Evolutionary conservation across 30 jellyfish, hydroid and myxozoan species (phyloP).

Genomic region (Aurelia aurita complex sp. Pacific): DNA sequence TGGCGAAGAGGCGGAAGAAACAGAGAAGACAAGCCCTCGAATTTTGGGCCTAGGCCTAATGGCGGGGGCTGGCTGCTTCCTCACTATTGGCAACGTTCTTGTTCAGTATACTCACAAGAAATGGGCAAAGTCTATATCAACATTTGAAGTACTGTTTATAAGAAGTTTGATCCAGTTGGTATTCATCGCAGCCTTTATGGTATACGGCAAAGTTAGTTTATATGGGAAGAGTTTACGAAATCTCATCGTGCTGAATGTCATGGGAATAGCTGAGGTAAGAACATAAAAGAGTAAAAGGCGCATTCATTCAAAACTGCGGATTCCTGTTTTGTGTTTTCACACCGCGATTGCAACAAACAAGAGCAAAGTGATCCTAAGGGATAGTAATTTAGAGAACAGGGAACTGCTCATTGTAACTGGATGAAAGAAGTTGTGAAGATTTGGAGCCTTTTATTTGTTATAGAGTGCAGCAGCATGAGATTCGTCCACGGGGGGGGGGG

Average conservation of each 20-base stretch:
- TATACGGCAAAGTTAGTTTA: slow-evolving; percentile 75
- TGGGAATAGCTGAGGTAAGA: slow-evolving; percentile 89
- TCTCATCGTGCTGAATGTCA: slow-evolving; percentile 55
- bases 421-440: no score
- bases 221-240: slow-evolving; percentile 74
- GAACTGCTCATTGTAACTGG: no score
- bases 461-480: no score
- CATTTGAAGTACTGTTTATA: slow-evolving; percentile 79
- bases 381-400: no score
- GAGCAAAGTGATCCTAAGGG: no score
- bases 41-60: slow-evolving; percentile 78
- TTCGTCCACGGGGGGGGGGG: no score
- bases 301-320: no score
- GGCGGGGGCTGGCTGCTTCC: slow-evolving; percentile 98
- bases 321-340: no score
- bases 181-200: slow-evolving; percentile 75
- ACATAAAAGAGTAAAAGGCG: no score
- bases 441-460: no score
- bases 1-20: slow-evolving; percentile 9
- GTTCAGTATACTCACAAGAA: slow-evolving; percentile 73
- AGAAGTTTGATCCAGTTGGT: slow-evolving; percentile 80
- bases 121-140: slow-evolving; percentile 47
- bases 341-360: no score
- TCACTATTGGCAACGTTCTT: slow-evolving; percentile 85
- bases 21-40: slow-evolving; percentile 46